Evolutionary conservation across 2,113 vertebrate genomes (phyloP), one percentile per base, ranked within the genome.

Genomic region (Phoxinus phoxinus): DNA sequence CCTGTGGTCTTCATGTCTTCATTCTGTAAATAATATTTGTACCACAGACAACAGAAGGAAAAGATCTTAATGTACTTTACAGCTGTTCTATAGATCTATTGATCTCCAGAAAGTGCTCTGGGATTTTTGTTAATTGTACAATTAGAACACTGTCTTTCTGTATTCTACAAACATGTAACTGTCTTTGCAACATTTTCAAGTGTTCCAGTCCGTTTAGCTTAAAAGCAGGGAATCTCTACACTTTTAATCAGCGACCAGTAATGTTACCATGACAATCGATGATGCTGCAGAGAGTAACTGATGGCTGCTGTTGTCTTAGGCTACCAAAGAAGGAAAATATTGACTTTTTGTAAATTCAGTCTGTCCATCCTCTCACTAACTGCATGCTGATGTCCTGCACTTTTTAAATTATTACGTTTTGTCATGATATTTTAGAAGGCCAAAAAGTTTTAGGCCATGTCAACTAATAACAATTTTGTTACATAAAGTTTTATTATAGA

Each of bases 341-440:
- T 87, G 87, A 67, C 67, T 63, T 76, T 85, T 67, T 53, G n/a
- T 53, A 84, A 79, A 88, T 83, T 84, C 11, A 82, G 84, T 89
- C 75, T 76, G 58, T 46, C 6, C 27, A 25, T 12, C 2, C 10
- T 23, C 65, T 63, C 41, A 83, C 44, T 81, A 84, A 88, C 74
- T 61, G 27, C 65, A 37, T 46, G 17, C 71, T 10, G 25, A 59
- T 56, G 53, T 25, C 63, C 46, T n/a, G 75, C 1, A 27, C 46
- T 74, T 74, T 80, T n/a, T 27, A 48, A 73, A 32, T 53, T 9
- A 15, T n/a, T 74, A 0, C 4, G 32, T 23, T 75, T 61, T 7
- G 25, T 2, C 25, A 1, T 13, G 61, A 44, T 85, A 32, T 63
- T 9, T 30, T 46, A 41, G 19, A 63, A 8, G 0, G 6, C 51